Conservation (phyloP, 37 sponge, comb jelly and placozoan species). For the Cladorhizidae sp. region DNA sequence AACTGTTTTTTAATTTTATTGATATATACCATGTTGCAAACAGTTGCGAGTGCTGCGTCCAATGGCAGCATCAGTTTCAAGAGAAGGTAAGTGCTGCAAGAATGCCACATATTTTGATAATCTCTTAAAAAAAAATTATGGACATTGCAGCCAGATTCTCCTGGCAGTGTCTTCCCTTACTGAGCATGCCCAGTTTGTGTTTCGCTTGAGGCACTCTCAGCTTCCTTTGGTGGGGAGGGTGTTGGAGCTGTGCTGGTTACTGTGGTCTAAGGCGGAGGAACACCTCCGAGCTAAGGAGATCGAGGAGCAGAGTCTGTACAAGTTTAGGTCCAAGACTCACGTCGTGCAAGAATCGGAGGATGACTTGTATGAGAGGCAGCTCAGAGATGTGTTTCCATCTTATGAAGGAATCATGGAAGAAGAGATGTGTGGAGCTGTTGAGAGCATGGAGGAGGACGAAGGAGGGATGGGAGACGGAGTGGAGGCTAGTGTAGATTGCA, state of each 20-base stretch:
- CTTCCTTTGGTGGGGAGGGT: constrained; percentile 11
- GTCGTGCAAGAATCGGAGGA: constrained; percentile 25
- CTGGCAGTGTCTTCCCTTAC: background rate
- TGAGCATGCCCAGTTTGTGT: too few species aligned
- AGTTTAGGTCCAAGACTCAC: constrained; percentile 58
- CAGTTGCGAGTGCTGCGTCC: too few species aligned
- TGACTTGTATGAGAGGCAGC: constrained; percentile 13
- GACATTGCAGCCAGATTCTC: background rate
- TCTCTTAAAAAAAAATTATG: background rate
- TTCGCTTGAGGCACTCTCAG: background rate
- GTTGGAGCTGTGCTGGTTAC: constrained; percentile 18
- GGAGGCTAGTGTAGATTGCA: background rate
- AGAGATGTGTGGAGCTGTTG: background rate
- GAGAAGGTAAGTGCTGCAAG: background rate
- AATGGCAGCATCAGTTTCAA: too few species aligned
- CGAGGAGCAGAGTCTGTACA: constrained; percentile 68
- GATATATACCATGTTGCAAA: too few species aligned
- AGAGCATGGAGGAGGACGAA: background rate
- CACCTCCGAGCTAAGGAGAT: constrained; percentile 26
- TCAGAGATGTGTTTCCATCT: constrained; percentile 50
- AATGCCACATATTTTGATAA: background rate
- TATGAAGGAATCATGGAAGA: constrained; percentile 9
- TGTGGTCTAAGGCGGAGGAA: constrained; percentile 59
- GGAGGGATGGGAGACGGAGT: background rate
- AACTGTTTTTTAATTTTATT: too few species aligned